Evolutionary conservation across 1,140 invertebrate genomes (phyloP), one percentile per base, ranked within the genome.

Genomic region (Pseudomyrmex cubaensis): DNA sequence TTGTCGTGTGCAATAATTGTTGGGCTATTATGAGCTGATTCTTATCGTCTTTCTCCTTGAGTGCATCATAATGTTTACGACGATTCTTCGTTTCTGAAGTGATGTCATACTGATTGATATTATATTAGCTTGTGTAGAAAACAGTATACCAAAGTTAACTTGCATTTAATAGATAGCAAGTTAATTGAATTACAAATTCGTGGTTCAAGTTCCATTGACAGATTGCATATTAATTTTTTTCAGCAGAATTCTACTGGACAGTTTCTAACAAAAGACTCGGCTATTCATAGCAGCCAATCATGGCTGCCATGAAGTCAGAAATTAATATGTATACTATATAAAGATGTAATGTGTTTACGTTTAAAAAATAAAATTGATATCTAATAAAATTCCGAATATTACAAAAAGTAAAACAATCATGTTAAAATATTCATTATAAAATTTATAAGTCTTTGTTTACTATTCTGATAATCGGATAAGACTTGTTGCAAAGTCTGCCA

Each of bases 41-140:
- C 13, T 84, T 69, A 0, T 89, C 80, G 74, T 93, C 90, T 61
- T 92, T 93, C n/a, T 59, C 77, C 57, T 87, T 90, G 7, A 93
- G 77, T 0, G 35, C 46, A 9, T 91, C 84, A 46, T 92, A 93
- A 22, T 48, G 64, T 63, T 91, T 89, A 25, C 86, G 82, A 4
- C 87, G 86, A 59, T 89, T 12, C 25, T 87, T 73, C 0, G 87
- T 91, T 66, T 61, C 91, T 91, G 46, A 25, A 70, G 64, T 69
- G 20, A 82, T 69, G 35, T 52, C 4, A 77, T 22, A 25, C 64
- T 25, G 7, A 67, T 5, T 13, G 54, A 66, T 77, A 77, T 48
- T 74, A 62, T 77, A 77, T 48, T 74, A 74, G 2, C 15, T 74
- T 46, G 15, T 1, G 4, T 22, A 44, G 22, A 7, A 25, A 12